These are phyloP conservation scores for Hyperopisus bebe DNA, from an alignment of 2,113 vertebrate genomes.

Conservation along the genomic window DNA sequence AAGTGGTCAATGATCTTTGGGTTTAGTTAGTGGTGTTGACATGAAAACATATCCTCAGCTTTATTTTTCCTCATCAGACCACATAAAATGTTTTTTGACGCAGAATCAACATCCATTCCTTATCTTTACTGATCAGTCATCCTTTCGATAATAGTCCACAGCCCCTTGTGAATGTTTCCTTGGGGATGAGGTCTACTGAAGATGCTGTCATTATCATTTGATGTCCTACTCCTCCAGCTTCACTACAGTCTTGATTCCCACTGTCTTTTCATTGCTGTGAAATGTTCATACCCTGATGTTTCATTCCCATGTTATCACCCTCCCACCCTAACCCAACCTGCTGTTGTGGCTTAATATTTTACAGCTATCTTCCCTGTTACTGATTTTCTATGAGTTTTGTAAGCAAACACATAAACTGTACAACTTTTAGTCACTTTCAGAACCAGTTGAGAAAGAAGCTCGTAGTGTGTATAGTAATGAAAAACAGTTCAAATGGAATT, in stretches of 20 bases:
- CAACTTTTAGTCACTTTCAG: constrained; percentile 21
- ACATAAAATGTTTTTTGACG: background rate
- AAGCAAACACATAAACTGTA: constrained; percentile 23
- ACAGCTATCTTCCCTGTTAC: constrained; percentile 2
- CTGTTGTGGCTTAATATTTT: background rate
- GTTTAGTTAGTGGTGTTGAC: background rate
- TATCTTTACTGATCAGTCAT: background rate
- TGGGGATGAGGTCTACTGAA: background rate
- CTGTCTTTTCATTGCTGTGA: background rate
- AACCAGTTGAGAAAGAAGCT: constrained; percentile 6
- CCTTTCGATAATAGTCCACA: background rate
- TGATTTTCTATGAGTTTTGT: constrained; percentile 20
- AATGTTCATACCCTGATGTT: background rate
- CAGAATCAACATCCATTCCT: background rate
- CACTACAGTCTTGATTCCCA: background rate
- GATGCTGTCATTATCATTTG: background rate
- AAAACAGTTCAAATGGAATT: constrained; percentile 15
- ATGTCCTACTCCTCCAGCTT: background rate
- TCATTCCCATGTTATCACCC: background rate
- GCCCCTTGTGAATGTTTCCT: background rate
- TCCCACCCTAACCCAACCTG: background rate
- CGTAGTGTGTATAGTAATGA: constrained; percentile 12
- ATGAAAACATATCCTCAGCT: background rate
- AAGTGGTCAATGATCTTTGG: background rate
- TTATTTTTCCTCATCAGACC: background rate